Conservation (phyloP, 2,113 vertebrate genomes). For the Aramus guarauna region DNA sequence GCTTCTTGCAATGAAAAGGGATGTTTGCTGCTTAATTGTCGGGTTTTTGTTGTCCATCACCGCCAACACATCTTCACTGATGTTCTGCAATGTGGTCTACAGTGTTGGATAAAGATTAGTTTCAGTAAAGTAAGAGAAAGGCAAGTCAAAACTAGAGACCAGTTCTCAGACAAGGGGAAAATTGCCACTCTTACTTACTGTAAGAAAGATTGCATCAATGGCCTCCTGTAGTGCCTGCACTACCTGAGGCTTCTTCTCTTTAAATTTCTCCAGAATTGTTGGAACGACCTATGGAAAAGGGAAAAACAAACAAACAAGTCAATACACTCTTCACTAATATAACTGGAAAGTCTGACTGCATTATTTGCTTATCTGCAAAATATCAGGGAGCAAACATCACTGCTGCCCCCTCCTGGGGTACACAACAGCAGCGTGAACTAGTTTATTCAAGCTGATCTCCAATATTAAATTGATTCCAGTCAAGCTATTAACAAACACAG, state of each 20-base stretch:
- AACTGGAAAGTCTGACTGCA: not conserved
- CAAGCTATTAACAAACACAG: not conserved
- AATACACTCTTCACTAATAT: not conserved
- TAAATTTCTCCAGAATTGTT: conserved; percentile 97
- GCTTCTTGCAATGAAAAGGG: conserved; percentile 93
- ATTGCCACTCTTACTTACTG: conserved; percentile 76
- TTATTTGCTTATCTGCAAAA: not conserved
- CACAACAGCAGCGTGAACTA: not conserved
- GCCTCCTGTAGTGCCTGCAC: conserved; percentile 96
- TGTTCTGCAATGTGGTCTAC: conserved; percentile 91
- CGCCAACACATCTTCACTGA: conserved; percentile 91
- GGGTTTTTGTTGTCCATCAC: conserved; percentile 99
- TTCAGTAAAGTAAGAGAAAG: not conserved
- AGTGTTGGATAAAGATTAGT: not conserved
- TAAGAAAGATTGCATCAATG: conserved; percentile 95
- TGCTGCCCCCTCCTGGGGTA: not conserved
- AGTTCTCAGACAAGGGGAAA: not conserved
- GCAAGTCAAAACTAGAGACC: not conserved
- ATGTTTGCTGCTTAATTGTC: conserved; percentile 96
- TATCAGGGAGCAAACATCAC: not conserved
- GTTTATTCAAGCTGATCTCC: not conserved
- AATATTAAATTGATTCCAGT: not conserved
- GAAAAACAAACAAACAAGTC: not conserved
- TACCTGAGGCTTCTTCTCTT: conserved; percentile 97
- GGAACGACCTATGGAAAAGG: conserved; percentile 84